These are phyloP conservation scores for Platyura marginata DNA, from an alignment of 1,140 invertebrate genomes.

Conservation along the genomic window DNA sequence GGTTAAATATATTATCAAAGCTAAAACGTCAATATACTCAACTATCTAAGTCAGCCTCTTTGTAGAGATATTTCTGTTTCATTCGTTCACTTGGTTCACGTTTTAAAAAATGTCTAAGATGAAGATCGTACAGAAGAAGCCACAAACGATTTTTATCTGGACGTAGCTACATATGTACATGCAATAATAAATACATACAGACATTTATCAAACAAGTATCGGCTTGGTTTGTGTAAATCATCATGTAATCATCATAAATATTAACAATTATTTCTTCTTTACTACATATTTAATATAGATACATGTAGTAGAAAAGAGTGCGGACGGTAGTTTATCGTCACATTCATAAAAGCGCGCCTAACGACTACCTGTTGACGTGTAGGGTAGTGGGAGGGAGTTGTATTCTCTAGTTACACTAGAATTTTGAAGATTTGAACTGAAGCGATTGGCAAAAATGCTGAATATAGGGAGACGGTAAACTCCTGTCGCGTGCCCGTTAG, in stretches of 20 bases:
- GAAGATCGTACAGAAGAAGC: slow-evolving; percentile 41
- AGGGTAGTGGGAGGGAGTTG: too few species aligned
- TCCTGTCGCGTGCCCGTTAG: too few species aligned
- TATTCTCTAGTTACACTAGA: too few species aligned
- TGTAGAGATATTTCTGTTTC: slow-evolving; percentile 23
- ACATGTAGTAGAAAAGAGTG: too few species aligned
- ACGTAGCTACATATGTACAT: slow-evolving; percentile 12
- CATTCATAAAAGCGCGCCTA: too few species aligned
- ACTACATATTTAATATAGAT: too few species aligned
- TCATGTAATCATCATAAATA: neutral
- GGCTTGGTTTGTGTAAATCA: neutral
- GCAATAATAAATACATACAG: neutral
- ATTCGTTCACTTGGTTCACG: slow-evolving; percentile 19
- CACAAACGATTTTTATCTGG: slow-evolving; percentile 29
- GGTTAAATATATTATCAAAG: neutral
- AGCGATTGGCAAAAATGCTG: too few species aligned
- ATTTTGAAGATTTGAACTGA: too few species aligned
- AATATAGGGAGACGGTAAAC: too few species aligned
- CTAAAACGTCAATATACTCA: neutral
- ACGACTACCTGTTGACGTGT: too few species aligned
- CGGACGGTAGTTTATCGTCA: too few species aligned
- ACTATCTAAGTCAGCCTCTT: slow-evolving; percentile 25
- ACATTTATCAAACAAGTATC: neutral
- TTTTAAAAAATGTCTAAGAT: slow-evolving; percentile 33
- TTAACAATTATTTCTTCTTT: neutral